Base-by-base conservation (phyloP, 1,140 invertebrate genomes). In the Eubasilissa regina region DNA sequence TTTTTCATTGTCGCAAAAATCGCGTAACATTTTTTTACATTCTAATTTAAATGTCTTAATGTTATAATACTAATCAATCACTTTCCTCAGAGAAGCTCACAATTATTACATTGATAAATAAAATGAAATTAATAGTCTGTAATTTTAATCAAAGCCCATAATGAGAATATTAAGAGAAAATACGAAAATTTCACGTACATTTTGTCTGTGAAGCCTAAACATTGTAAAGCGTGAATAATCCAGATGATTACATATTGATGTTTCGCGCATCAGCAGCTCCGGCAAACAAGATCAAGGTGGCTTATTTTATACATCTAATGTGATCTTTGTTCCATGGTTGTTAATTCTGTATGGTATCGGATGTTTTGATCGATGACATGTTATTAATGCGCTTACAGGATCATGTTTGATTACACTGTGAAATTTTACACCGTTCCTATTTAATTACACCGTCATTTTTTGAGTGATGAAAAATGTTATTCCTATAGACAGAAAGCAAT, bases 381-480 rank as follows among this genome's bases (percentile, higher is more conserved):
- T 74, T 56, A 74, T 74, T 56, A 74, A 74, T 58, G 51, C 72
- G 72, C 56, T 56, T 74, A 74, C 53, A 56, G 72, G 55, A 74
- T 74, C 51, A 35, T 56, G 53, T 70, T 43, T 44, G 44, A 66
- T 70, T 45, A 48, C 53, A 55, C 17, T 47, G 21, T 21, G 47
- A 72, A 72, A 21, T 66, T 35, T 72, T 51, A 72, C 47, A n/a
- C 68, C 45, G 10, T 47, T 35, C 35, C 62, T 12, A 43, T 43
- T 45, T 66, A 66, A 66, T 45, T 17, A 58, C 3, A 15, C 55
- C 7, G 13, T 58, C 55, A 58, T 58, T 21, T n/a, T 35, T 11
- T 58, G 17, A 8, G 55, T 9, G 55, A 58, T 21, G 15, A 58
- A 13, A 21, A 58, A 15, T 9, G 55, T 17, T 58, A 12, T 15